phyloP scores from a whole-genome alignment of 1,140 invertebrate species.

The Melanaphis sacchari region DNA sequence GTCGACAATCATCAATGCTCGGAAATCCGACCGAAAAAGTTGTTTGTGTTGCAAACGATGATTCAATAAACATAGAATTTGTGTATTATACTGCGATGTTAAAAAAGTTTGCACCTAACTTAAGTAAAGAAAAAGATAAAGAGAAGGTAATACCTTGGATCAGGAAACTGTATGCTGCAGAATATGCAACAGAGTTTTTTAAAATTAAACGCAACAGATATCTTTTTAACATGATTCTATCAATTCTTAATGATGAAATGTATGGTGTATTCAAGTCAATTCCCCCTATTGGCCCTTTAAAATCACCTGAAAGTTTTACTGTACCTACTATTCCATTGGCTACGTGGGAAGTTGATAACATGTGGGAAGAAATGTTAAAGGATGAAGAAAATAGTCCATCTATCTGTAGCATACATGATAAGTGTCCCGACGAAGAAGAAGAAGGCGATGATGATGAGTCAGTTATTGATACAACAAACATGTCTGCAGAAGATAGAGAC shows the following conservation, averaged over 20 bases:
- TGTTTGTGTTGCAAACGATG: not conserved
- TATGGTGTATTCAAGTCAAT: conserved; percentile 59
- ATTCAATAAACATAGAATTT: conserved; percentile 58
- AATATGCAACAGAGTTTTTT: conserved; percentile 61
- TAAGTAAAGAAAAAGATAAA: conserved; percentile 58
- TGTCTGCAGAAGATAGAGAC: not conserved
- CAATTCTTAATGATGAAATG: conserved; percentile 61
- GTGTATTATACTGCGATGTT: conserved; percentile 60
- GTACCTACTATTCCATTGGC: conserved; percentile 51
- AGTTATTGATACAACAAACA: not conserved
- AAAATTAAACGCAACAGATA: conserved; percentile 62
- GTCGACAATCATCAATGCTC: not conserved
- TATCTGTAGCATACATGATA: not conserved
- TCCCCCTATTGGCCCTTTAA: conserved; percentile 59
- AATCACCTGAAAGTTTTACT: conserved; percentile 56
- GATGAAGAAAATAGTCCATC: conserved; percentile 41
- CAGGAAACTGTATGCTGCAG: conserved; percentile 60
- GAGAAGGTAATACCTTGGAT: conserved; percentile 59
- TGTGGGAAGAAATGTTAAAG: conserved; percentile 60
- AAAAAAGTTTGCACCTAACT: conserved; percentile 59
- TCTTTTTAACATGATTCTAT: conserved; percentile 60
- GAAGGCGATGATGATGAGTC: not conserved
- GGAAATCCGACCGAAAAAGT: not conserved
- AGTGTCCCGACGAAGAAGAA: conserved; percentile 24
- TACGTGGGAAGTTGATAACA: conserved; percentile 61